These are phyloP conservation scores for Otis tarda DNA, from an alignment of 2,113 vertebrate genomes.

Conservation along the genomic window DNA sequence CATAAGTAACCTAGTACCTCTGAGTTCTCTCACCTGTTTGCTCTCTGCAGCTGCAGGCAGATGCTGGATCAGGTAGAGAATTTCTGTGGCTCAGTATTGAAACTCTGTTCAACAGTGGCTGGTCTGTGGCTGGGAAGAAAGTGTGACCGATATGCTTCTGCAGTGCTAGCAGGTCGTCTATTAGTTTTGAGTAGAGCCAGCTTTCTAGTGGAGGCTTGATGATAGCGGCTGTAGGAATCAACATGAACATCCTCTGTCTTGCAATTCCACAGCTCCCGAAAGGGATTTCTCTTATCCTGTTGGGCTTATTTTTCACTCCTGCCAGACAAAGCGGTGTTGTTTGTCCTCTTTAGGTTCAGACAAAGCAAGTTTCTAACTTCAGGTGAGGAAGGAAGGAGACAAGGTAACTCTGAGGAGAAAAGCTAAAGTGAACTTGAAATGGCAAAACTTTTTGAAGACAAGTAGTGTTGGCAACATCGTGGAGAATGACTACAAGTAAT, in stretches of 20 bases:
- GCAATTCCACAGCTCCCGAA: not conserved
- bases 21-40: not conserved
- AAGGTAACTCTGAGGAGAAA: not conserved
- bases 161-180: not conserved
- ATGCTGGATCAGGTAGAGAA: not conserved
- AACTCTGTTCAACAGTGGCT: not conserved
- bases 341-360: not conserved
- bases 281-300: not conserved
- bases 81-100: not conserved
- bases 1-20: not conserved
- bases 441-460: not conserved
- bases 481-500: not conserved
- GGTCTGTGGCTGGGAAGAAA: not conserved
- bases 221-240: not conserved
- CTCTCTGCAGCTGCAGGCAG: not conserved
- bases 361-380: not conserved
- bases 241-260: not conserved
- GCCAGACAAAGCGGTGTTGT: not conserved
- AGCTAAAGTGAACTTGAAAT: not conserved
- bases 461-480: accelerated
- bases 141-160: not conserved
- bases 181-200: not conserved
- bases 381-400: not conserved
- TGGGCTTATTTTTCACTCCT: not conserved
- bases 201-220: not conserved